Base-by-base conservation (phyloP, 1,140 invertebrate species). In the Pseudachorutes palmiensis region DNA sequence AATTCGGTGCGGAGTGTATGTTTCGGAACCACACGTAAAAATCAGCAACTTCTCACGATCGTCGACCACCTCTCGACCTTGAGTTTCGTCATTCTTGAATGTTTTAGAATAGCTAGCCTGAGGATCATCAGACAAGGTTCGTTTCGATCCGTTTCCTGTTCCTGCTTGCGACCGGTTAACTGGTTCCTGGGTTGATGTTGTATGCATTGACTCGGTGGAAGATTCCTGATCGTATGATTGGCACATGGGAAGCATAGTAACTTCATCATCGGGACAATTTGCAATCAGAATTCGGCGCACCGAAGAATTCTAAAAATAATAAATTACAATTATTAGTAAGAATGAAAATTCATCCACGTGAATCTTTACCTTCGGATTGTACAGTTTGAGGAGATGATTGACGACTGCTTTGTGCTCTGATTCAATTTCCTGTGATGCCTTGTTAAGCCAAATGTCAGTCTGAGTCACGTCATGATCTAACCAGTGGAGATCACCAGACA, bases 1-100 rank as follows among this genome's bases (percentile, higher is more conserved):
- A 70, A 94, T 88, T 80, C 92, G 88, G 82, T 94, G 91, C 0
- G 91, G 91, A 1, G 88, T 90, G 73, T 89, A 93, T 0, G 90
- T 92, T 77, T 89, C 86, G 12, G 86, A 87, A 0, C 90, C 90
- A 60, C 87, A 90, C 5, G 90, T 91, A 77, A 92, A 94, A 70
- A 94, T 92, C 19, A 94, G 81, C 76, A 87, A 88, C 60, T 65
- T 69, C 29, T 62, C 70, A 45, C 58, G 64, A 58, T 19, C 65
- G 73, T 62, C 71, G 48, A 68, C 72, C 75, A 73, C 67, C 31
- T 68, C 58, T 22, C 29, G 0, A 22, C 24, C n/a, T 32, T 5
- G 9, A 26, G 24, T 26, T 60, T 41, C 36, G 5, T 41, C 1
- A 22, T 24, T 60, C 61, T 62, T 3, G 30, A 60, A 45, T 67